Percentiles rank a stretch among this genome's conserved stretches.
Conservation (phyloP, 2,797 vertebrate genomes). For the Prunella strophiata region DNA sequence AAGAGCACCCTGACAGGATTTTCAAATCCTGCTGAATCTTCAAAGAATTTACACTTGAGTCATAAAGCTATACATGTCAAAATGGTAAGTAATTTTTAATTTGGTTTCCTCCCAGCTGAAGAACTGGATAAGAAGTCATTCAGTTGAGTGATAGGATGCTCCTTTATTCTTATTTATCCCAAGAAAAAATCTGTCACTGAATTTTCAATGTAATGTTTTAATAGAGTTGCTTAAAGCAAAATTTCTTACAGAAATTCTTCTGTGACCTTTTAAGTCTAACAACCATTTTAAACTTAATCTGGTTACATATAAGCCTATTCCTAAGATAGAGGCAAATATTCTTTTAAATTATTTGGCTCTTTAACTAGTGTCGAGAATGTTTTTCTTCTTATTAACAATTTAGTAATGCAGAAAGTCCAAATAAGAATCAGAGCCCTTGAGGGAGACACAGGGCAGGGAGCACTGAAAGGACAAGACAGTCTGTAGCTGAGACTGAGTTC, state of each 20-base stretch:
- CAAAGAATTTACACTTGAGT: not conserved
- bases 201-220: not conserved
- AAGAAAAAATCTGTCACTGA: not conserved
- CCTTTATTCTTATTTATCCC: not conserved
- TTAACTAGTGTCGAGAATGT: not conserved
- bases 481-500: not conserved
- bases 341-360: not conserved
- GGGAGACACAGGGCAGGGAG: rapidly evolving
- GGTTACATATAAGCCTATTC: not conserved
- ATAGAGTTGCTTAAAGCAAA: not conserved
- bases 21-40: not conserved
- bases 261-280: not conserved
- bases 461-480: not conserved
- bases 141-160: not conserved
- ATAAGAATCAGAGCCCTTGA: not conserved
- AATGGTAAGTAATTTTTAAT: not conserved
- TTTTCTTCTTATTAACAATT: not conserved
- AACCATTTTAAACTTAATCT: not conserved
- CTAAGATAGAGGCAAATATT: not conserved
- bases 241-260: not conserved
- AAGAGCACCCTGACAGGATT: not conserved
- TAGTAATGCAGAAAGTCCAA: not conserved
- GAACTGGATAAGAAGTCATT: not conserved
- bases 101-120: not conserved
- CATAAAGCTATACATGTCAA: not conserved